phyloP scores from a whole-genome alignment of 2,797 vertebrate genomes.

The Fistularia commersonii region DNA sequence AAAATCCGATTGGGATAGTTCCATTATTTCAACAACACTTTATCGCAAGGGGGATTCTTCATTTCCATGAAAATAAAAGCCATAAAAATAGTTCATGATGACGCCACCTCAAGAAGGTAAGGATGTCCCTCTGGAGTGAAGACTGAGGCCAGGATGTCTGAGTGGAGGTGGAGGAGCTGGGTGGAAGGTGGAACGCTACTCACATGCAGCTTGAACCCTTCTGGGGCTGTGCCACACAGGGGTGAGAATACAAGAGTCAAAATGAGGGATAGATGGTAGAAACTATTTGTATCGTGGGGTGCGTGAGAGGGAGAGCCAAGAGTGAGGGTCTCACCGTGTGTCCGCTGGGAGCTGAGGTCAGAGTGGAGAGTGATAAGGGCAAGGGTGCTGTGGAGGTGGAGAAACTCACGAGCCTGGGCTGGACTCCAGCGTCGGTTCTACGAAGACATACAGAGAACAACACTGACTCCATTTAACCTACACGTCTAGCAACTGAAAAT shows the following conservation, averaged over 20 bases:
- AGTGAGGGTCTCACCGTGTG: conserved; percentile 77
- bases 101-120: conserved; percentile 90
- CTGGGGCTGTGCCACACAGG: conserved; percentile 74
- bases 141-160: conserved; percentile 87
- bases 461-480: no score
- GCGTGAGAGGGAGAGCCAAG: not conserved
- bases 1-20: no score
- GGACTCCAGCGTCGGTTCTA: conserved; percentile 99
- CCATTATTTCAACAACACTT: no score
- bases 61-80: not conserved
- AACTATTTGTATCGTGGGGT: not conserved
- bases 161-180: conserved; percentile 82
- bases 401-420: conserved; percentile 95
- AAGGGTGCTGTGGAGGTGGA: conserved; percentile 93
- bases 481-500: no score
- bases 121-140: conserved; percentile 92
- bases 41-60: no score
- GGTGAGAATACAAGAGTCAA: not conserved
- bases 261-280: not conserved
- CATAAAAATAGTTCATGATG: not conserved
- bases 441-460: not conserved
- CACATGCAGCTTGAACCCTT: conserved; percentile 76
- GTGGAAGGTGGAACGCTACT: conserved; percentile 70
- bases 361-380: conserved; percentile 91
- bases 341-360: conserved; percentile 84